These are phyloP conservation scores for Toxotes lorentzi DNA, from an alignment of 2,797 vertebrate species.

Conservation along the genomic window DNA sequence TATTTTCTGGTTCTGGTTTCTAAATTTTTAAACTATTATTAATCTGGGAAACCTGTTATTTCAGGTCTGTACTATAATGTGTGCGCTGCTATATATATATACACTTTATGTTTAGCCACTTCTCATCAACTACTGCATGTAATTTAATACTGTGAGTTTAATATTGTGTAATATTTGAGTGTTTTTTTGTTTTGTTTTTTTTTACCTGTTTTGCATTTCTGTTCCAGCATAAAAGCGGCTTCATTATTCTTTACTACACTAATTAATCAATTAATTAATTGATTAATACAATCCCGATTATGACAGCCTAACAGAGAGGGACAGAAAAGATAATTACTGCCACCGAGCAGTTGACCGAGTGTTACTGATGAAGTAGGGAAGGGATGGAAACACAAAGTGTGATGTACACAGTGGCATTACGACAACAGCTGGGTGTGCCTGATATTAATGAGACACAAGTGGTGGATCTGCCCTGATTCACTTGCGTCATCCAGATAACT, in stretches of 20 bases:
- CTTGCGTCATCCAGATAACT: constrained; percentile 74
- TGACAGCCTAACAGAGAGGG: neutral
- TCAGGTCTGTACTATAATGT: neutral
- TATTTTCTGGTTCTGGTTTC: constrained; percentile 54
- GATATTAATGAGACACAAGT: constrained; percentile 75
- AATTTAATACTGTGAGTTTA: neutral
- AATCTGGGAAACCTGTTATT: constrained; percentile 40
- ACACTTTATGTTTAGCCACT: neutral
- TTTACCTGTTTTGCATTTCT: neutral
- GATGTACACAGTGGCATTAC: constrained; percentile 44
- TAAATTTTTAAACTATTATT: constrained; percentile 38
- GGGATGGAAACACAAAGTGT: constrained; percentile 34
- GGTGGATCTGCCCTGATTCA: constrained; percentile 73
- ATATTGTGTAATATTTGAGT: neutral
- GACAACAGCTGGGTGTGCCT: constrained; percentile 76
- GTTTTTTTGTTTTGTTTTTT: neutral
- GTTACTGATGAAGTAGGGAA: constrained; percentile 34
- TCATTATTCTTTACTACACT: neutral
- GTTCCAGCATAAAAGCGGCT: neutral
- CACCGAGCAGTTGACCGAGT: constrained; percentile 25
- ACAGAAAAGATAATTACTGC: constrained; percentile 11
- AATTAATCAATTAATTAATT: no score
- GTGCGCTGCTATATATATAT: neutral
- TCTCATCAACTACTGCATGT: constrained; percentile 3
- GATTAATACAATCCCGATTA: neutral